Conservation (phyloP, 92 coral and sea anemone genomes). For the Hydrozoanthus gracilis region DNA sequence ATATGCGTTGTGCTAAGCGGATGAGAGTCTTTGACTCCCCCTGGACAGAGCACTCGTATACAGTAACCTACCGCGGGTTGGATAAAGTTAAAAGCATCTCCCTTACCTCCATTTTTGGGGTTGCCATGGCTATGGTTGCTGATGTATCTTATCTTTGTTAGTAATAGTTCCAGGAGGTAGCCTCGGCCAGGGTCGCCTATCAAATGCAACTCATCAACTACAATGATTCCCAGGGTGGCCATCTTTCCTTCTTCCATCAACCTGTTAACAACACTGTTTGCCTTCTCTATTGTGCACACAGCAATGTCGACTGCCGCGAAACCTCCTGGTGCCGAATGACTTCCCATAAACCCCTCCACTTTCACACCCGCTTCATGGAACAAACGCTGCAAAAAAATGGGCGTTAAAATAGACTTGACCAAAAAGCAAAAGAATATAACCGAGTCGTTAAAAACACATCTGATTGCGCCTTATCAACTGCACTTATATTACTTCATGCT, state of each 20-base stretch:
- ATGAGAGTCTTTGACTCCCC: too few species aligned
- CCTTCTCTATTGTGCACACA: constrained; percentile 98
- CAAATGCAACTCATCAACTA: constrained; percentile 97
- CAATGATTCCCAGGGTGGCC: constrained; percentile 83
- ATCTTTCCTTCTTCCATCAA: constrained; percentile 89
- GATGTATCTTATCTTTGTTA: constrained; percentile 90
- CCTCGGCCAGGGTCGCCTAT: constrained; percentile 93
- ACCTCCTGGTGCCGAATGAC: constrained; percentile 91
- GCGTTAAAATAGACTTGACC: background rate
- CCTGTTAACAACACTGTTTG: constrained; percentile 92
- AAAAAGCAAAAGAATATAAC: too few species aligned
- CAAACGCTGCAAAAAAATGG: constrained; percentile 69
- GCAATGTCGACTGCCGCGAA: constrained; percentile 89
- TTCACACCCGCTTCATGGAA: constrained; percentile 95
- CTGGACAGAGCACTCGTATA: too few species aligned
- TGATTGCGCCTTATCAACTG: too few species aligned
- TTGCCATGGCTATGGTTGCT: constrained; percentile 43
- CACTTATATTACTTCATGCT: too few species aligned
- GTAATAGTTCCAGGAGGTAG: constrained; percentile 90
- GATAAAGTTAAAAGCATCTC: constrained; percentile 10
- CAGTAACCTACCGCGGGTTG: too few species aligned
- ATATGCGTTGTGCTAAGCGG: too few species aligned
- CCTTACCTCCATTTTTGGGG: background rate
- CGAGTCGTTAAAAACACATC: too few species aligned
- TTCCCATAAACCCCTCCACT: constrained; percentile 99